Evolutionary conservation across 2,797 vertebrate species (phyloP).

Genomic region (Rhodeus uyekii): DNA sequence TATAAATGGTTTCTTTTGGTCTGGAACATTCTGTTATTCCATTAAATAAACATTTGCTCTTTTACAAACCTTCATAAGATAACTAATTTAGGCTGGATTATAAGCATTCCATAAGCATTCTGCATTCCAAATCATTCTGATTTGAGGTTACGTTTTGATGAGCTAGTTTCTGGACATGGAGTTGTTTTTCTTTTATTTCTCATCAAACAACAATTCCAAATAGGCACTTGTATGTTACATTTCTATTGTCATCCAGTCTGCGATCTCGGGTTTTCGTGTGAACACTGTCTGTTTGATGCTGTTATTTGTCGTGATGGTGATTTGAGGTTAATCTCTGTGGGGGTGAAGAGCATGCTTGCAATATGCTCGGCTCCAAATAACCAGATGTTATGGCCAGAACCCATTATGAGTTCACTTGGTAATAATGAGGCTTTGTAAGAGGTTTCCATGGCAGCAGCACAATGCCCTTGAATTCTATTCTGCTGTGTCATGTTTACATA

Average conservation of each 20-base stretch:
- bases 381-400: slow-evolving; percentile 40
- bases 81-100: background rate
- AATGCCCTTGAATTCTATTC: slow-evolving; percentile 33
- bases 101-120: no score
- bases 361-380: slow-evolving; percentile 16
- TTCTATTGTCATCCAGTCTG: background rate
- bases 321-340: slow-evolving; percentile 26
- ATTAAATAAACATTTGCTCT: background rate
- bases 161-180: background rate
- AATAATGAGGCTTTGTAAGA: slow-evolving; percentile 25
- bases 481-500: slow-evolving; percentile 40
- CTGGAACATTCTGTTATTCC: background rate
- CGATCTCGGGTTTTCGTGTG: background rate
- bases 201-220: background rate
- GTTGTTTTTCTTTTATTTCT: background rate
- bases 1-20: background rate
- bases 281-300: background rate
- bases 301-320: slow-evolving; percentile 33
- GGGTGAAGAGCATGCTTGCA: slow-evolving; percentile 21
- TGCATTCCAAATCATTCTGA: background rate
- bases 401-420: slow-evolving; percentile 36
- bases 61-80: background rate
- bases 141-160: background rate
- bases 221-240: background rate
- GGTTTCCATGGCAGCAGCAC: slow-evolving; percentile 41